These are phyloP conservation scores for Scortum barcoo DNA, from an alignment of 2,113 vertebrate species.

Conservation along the genomic window DNA sequence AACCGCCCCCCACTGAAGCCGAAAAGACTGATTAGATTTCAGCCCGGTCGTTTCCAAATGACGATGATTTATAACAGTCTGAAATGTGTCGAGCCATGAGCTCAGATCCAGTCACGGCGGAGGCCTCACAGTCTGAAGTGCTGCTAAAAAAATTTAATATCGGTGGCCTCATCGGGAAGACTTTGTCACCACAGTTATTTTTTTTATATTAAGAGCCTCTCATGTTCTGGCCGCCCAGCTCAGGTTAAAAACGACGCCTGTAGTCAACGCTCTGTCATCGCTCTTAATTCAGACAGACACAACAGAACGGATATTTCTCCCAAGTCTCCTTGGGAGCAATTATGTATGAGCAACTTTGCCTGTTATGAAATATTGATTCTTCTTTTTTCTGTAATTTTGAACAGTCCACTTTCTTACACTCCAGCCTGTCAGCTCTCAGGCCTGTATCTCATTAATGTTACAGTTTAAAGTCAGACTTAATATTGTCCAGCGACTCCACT, in stretches of 20 bases:
- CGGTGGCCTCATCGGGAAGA: background rate
- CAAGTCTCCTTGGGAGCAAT: slow-evolving; percentile 68
- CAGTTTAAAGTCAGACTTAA: slow-evolving; percentile 30
- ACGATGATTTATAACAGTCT: slow-evolving; percentile 26
- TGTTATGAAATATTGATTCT: slow-evolving; percentile 66
- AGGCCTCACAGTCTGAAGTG: background rate
- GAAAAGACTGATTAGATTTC: slow-evolving; percentile 17
- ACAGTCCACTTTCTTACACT: slow-evolving; percentile 3
- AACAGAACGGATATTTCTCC: slow-evolving; percentile 26
- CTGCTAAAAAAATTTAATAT: slow-evolving; percentile 28
- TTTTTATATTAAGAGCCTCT: slow-evolving; percentile 34
- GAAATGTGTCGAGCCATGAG: slow-evolving; percentile 17
- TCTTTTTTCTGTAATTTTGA: slow-evolving; percentile 38
- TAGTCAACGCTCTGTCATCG: slow-evolving; percentile 12
- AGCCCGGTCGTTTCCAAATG: slow-evolving; percentile 21
- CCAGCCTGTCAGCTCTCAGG: slow-evolving; percentile 16
- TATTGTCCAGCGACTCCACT: slow-evolving; percentile 31
- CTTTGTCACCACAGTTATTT: background rate
- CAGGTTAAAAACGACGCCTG: slow-evolving; percentile 33
- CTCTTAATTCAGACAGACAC: slow-evolving; percentile 46
- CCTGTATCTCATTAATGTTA: slow-evolving; percentile 7
- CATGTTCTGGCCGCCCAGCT: slow-evolving; percentile 27
- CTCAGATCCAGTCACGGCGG: slow-evolving; percentile 6
- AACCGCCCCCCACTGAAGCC: background rate
- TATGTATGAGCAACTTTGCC: slow-evolving; percentile 49